A percentile compares a stretch with the other conserved stretches of the same genome.
Evolutionary conservation across 2,888 invertebrate genomes (phyloP).

Genomic region (Hypomecis atomaria): DNA sequence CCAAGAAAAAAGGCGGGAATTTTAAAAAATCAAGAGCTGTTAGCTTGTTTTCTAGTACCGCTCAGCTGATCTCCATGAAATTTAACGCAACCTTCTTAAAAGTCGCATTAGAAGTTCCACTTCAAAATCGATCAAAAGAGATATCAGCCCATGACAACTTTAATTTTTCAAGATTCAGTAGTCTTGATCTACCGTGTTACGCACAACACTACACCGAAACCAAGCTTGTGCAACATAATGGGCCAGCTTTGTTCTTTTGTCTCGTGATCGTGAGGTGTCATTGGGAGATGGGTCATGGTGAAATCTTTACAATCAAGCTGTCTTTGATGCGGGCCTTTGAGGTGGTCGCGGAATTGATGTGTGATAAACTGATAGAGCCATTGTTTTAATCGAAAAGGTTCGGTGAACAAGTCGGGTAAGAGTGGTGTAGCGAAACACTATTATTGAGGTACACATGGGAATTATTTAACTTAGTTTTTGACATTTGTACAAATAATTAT

Average conservation of each 20-base stretch:
- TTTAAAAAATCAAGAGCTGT: no score
- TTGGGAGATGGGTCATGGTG: slow-evolving; percentile 77
- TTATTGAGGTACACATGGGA: no score
- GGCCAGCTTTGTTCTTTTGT: slow-evolving; percentile 78
- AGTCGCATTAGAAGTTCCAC: no score
- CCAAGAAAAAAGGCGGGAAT: no score
- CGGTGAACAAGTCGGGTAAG: slow-evolving; percentile 12
- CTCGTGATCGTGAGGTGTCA: slow-evolving; percentile 70
- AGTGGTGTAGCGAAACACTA: neutral
- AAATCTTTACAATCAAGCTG: slow-evolving; percentile 57
- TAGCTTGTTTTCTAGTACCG: no score
- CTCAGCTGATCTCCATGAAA: no score
- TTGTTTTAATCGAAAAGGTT: slow-evolving; percentile 27
- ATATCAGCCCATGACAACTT: no score
- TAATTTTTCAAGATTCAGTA: slow-evolving; percentile 20
- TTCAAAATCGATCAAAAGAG: no score
- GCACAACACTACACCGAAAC: slow-evolving; percentile 37
- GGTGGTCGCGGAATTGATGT: slow-evolving; percentile 24
- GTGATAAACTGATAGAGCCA: slow-evolving; percentile 25
- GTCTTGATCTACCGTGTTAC: slow-evolving; percentile 30
- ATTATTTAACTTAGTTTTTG: no score
- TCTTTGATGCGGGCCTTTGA: slow-evolving; percentile 42
- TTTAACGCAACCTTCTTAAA: no score
- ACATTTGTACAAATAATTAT: no score
- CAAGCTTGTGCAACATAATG: slow-evolving; percentile 72